phyloP scores from a whole-genome alignment of 2,113 vertebrate genomes.

The Ginglymostoma cirratum region DNA sequence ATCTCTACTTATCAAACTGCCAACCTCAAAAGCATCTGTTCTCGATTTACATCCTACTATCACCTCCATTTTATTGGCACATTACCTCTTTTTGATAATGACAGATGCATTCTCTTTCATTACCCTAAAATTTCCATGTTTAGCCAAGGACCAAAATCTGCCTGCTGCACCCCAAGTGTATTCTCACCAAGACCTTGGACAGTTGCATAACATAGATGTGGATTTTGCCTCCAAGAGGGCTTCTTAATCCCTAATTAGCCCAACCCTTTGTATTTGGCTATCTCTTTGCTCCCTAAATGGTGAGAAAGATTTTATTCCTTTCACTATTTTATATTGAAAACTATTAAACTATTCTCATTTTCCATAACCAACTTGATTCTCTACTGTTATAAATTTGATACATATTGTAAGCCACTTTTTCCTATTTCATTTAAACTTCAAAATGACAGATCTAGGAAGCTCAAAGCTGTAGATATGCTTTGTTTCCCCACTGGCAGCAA shows the following conservation, averaged over 20 bases:
- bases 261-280: not conserved
- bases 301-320: too few relatives aligned
- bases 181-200: too few relatives aligned
- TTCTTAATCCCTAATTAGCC: not conserved
- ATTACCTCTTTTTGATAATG: not conserved
- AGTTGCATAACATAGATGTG: too few relatives aligned
- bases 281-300: too few relatives aligned
- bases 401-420: not conserved
- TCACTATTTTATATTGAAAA: too few relatives aligned
- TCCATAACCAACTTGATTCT: not conserved
- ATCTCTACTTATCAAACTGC: not conserved
- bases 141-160: too few relatives aligned
- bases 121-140: not conserved
- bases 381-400: not conserved
- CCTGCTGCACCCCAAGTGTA: too few relatives aligned
- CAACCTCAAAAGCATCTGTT: not conserved
- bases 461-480: not conserved
- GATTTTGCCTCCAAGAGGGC: not conserved
- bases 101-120: not conserved
- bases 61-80: not conserved
- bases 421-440: not conserved
- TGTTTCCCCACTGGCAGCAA: not conserved
- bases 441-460: not conserved
- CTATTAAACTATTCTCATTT: not conserved
- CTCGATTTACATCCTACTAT: not conserved